A percentile compares a stretch with the other conserved stretches of the same genome.
Evolutionary conservation across 2,888 invertebrate species (phyloP).

Genomic region (Ophion ellenae): DNA sequence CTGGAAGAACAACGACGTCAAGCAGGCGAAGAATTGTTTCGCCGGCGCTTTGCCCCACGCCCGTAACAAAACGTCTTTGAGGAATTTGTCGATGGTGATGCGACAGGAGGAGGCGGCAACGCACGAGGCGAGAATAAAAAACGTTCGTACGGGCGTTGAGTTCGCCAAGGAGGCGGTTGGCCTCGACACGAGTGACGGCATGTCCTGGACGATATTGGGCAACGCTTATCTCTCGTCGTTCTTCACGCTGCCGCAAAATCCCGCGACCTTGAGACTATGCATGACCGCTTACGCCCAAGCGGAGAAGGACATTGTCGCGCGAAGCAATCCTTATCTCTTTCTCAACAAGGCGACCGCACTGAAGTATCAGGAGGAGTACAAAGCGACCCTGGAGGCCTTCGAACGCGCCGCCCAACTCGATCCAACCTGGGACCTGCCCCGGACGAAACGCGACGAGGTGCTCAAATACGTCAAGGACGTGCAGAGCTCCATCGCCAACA

Average conservation of each 20-base stretch:
- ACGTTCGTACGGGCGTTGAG: constrained; percentile 89
- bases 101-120: constrained; percentile 87
- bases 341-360: constrained; percentile 92
- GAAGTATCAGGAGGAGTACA: constrained; percentile 92
- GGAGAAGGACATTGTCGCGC: constrained; percentile 89
- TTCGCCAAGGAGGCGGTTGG: constrained; percentile 93
- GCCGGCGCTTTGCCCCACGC: constrained; percentile 90
- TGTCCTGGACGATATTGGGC: constrained; percentile 93
- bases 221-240: constrained; percentile 93
- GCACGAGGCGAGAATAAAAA: constrained; percentile 85
- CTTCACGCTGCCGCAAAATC: constrained; percentile 90
- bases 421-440: constrained; percentile 90
- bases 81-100: constrained; percentile 92
- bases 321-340: constrained; percentile 91
- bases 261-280: constrained; percentile 88
- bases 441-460: constrained; percentile 86
- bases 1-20: constrained; percentile 93
- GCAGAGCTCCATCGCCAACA: constrained; percentile 87
- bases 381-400: constrained; percentile 89
- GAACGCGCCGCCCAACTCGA: constrained; percentile 88
- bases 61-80: constrained; percentile 90
- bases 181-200: constrained; percentile 90
- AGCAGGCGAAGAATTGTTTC: constrained; percentile 93
- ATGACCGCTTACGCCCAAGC: constrained; percentile 93
- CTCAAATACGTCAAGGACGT: constrained; percentile 88